Base-by-base conservation (phyloP, 2,797 vertebrate genomes). In the Hafferia zeledoni region DNA sequence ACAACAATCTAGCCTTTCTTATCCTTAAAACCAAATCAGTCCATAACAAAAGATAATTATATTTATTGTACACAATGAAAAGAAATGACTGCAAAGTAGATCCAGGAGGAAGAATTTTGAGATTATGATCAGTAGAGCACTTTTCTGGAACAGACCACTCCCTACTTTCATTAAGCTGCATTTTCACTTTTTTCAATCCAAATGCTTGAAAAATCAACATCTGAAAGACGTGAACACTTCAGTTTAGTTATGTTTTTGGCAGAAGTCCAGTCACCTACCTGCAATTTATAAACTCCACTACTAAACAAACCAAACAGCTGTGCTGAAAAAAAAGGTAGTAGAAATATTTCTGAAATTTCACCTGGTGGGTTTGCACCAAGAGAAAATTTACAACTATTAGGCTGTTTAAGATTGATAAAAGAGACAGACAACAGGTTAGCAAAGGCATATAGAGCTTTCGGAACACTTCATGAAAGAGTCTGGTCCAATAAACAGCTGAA, bases 1-100 rank as follows among this genome's bases (percentile, higher is more conserved):
- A 52, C 41, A 69, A 96, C 59, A 97, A 72, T 70, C 50, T 35
- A 90, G 70, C 11, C 43, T 90, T 95, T 96, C 87, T 95, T 69
- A 77, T 28, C 17, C 74, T 76, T 56, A 79, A 87, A 87, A 76
- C 23, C 16, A 33, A 39, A 68, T 49, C 53, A 74, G 41, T 41
- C 60, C 2, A 0, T 76, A 78, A 76, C 61, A 94, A 95, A 87
- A 76, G 31, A 47, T 31, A 25, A 39, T 86, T 82, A 76, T 6
- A 72, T 64, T 80, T 81, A 68, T 30, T 33, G 25, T 43, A 61
- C 27, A 71, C n/a, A 71, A 55, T 33, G 25, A 60, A 94, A 94
- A 87, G 8, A 83, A 91, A 52, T 13, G 2, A 81, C 63, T 81
- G 11, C 74, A 87, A 92, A 69, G 33, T 25, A 90, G 22, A 83